Evolutionary conservation across 2,888 invertebrate genomes (phyloP), one percentile per base, ranked within the genome.

Genomic region (Neoitamus cyanurus): DNA sequence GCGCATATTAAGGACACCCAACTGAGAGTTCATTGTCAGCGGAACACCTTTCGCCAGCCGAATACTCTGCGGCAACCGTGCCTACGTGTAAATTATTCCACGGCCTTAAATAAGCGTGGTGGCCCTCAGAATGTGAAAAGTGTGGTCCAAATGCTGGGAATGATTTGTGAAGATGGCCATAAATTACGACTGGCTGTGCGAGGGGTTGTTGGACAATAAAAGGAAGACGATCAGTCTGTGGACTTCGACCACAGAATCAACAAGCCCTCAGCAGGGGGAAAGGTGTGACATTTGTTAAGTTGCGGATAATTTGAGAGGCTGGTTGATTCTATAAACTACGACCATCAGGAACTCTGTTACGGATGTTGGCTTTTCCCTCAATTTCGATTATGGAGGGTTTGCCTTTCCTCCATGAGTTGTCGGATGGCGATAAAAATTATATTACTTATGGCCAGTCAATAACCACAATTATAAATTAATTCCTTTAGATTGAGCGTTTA

Each of bases 201-300:
- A 73, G 34, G 72, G 83, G 72, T 83, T 72, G 72, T 46, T 48
- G 72, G n/a, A 31, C 25, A 36, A n/a, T 25, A 30, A 83, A 83
- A 73, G 46, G 72, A 83, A 46, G 72, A 28, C 28, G 72, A 72
- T 72, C 83, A 77, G 36, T 73, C 48, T 42, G 83, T 77, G n/a
- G 75, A 69, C 36, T 28, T 25, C 25, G 69, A 36, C 77, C 83
- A 42, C 84, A 85, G 85, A 34, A 68, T 84, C 84, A 85, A 85
- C 83, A 83, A 78, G 42, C 84, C 72, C 84, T 83, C 84, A 84
- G 82, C 84, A 85, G 75, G 77, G 72, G 84, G 70, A 86, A 82
- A 86, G 86, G 86, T 86, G 86, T 86, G 86, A 86, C 86, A 86
- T 86, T 86, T 85, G 86, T 86, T 86, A 86, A 86, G 84, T 84